Percentiles rank a stretch among this genome's conserved stretches.
Evolutionary conservation across 2,888 invertebrate genomes (phyloP).

Genomic region (Lithophane ornitopus): DNA sequence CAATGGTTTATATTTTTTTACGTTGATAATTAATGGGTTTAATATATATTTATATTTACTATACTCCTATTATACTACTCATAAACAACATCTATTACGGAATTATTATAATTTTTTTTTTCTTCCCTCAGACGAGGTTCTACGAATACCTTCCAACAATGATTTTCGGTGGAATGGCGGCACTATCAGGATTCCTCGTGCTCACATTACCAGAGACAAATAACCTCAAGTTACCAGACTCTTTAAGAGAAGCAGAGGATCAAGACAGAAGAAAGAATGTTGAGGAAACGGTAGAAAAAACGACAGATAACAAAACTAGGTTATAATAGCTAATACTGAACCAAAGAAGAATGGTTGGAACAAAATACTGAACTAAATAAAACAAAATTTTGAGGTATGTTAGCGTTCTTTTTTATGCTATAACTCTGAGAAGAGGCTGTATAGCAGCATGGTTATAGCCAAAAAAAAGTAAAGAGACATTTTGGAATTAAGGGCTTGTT

Average conservation of each 20-base stretch:
- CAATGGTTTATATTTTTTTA: neutral
- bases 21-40: neutral
- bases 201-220: slow-evolving; percentile 92
- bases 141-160: slow-evolving; percentile 90
- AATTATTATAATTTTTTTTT: neutral
- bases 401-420: neutral
- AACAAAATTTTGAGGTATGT: slow-evolving; percentile 3
- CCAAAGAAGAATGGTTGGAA: slow-evolving; percentile 52
- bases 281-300: slow-evolving; percentile 62
- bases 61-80: too few relatives aligned
- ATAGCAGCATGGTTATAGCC: neutral
- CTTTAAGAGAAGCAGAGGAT: slow-evolving; percentile 90
- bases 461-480: neutral
- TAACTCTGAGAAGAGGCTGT: slow-evolving; percentile 6
- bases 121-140: slow-evolving; percentile 78
- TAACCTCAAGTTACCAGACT: slow-evolving; percentile 91
- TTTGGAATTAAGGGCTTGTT: slow-evolving; percentile 17
- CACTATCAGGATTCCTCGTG: slow-evolving; percentile 89
- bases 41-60: too few relatives aligned
- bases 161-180: slow-evolving; percentile 90
- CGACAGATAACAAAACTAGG: slow-evolving; percentile 70
- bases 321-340: slow-evolving; percentile 65
- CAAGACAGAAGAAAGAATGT: slow-evolving; percentile 75
- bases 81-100: neutral
- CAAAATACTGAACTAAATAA: slow-evolving; percentile 47